phyloP scores from a whole-genome alignment of 2,888 invertebrate species.

The Megamerina dolium region DNA sequence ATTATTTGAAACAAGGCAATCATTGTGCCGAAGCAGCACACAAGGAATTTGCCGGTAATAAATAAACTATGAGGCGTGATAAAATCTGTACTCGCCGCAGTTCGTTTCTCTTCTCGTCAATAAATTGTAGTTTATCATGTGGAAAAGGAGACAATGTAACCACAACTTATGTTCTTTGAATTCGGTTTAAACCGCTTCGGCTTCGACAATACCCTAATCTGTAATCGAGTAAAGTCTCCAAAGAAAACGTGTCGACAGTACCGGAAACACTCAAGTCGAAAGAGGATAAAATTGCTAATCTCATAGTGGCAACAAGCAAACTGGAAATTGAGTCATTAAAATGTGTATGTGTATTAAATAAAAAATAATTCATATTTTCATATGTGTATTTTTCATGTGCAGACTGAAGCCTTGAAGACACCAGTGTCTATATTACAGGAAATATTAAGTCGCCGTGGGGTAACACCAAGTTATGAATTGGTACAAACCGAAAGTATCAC shows the following conservation, averaged over 20 bases:
- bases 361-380: too few species aligned
- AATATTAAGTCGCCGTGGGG: constrained; percentile 80
- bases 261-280: constrained; percentile 26
- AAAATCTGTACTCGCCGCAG: too few species aligned
- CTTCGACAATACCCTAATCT: constrained; percentile 38
- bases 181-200: constrained; percentile 44
- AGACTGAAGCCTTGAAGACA: constrained; percentile 74
- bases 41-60: too few species aligned
- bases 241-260: constrained; percentile 22
- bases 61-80: too few species aligned
- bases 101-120: too few species aligned
- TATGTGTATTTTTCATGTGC: too few species aligned
- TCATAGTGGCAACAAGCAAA: constrained; percentile 26
- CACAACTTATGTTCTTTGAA: constrained; percentile 22
- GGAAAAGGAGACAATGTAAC: too few species aligned
- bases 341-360: too few species aligned
- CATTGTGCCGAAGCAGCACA: too few species aligned
- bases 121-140: too few species aligned
- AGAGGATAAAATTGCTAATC: constrained; percentile 32
- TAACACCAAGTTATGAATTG: constrained; percentile 90
- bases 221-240: constrained; percentile 19
- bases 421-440: constrained; percentile 94
- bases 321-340: constrained; percentile 38
- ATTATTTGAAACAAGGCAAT: too few species aligned
- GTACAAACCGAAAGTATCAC: constrained; percentile 95